Evolutionary conservation across 1,140 invertebrate genomes (phyloP), one percentile per base, ranked within the genome.

Genomic region (Sitobion miscanthi): DNA sequence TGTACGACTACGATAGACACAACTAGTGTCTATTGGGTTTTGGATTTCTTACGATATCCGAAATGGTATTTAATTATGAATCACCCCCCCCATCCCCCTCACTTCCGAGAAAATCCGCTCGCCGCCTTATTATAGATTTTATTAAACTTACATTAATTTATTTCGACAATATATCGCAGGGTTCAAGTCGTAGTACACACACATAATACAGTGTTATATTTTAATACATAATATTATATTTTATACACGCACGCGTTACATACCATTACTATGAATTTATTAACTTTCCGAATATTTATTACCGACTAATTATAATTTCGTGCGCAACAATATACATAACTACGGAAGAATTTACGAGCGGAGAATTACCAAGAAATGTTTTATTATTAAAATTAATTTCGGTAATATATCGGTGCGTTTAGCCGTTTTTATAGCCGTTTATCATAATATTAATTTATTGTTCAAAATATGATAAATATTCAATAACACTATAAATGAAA

Each of bases 311-410:
- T 83, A 49, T 69, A 92, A 54, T 82, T 42, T 2, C 21, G 77
- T 30, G 23, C 47, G 23, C 47, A 42, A 52, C 91, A 83, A 52
- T 54, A 42, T 42, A 42, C 4, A 54, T 85, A 92, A 92, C 47
- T 85, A 35, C 4, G 23, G 21, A 91, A 92, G 91, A 92, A 92
- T 92, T 92, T 92, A 92, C 77, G 91, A 92, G 77, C 69, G 42
- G 42, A 49, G 82, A 77, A 91, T 91, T 91, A 91, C 90, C 30
- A 20, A 20, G 90, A n/a, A 82, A 91, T 69, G 57, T 91, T 82
- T 45, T 91, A 82, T 82, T 47, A 91, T 91, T 77, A 82, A 91
- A 91, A 91, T 91, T 21, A 91, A 82, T 91, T 91, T 91, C 21
- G 42, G 62, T 47, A 47, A 82, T 91, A 91, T 82, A 91, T 91